Evolutionary conservation across 2,113 vertebrate genomes (phyloP).

Genomic region (Artemisiospiza belli): DNA sequence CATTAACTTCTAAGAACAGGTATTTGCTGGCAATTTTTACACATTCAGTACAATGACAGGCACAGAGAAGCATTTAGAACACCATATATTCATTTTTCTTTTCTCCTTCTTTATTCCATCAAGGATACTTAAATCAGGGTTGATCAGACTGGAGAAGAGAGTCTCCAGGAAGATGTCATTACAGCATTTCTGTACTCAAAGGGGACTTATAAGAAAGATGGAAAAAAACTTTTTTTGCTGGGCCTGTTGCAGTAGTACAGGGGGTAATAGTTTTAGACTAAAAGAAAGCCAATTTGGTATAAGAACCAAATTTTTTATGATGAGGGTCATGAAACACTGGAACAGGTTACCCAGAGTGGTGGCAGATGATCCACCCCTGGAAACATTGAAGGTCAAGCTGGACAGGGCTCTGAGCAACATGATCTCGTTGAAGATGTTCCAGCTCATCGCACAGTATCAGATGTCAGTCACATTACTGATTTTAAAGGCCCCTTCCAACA

Average conservation of each 20-base stretch:
- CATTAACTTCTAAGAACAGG: background rate
- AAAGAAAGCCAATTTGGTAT: rapidly evolving
- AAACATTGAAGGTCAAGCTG: background rate
- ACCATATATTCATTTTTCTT: background rate
- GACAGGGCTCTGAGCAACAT: background rate
- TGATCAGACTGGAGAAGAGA: background rate
- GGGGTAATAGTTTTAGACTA: background rate
- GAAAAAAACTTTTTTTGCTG: background rate
- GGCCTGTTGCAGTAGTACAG: background rate
- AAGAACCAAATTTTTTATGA: background rate
- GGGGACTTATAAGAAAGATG: background rate
- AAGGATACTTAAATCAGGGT: background rate
- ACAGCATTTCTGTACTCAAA: background rate
- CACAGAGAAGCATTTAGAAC: background rate
- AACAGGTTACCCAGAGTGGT: background rate
- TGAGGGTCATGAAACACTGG: background rate
- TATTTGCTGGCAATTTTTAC: background rate
- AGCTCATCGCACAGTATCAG: background rate
- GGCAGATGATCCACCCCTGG: background rate
- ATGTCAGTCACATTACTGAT: background rate
- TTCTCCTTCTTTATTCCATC: background rate
- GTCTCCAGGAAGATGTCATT: background rate
- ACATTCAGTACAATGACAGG: background rate
- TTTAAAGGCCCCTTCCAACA: background rate
- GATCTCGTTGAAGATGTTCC: background rate